Conservation (phyloP, 2,113 vertebrate genomes). For the Upupa epops region DNA sequence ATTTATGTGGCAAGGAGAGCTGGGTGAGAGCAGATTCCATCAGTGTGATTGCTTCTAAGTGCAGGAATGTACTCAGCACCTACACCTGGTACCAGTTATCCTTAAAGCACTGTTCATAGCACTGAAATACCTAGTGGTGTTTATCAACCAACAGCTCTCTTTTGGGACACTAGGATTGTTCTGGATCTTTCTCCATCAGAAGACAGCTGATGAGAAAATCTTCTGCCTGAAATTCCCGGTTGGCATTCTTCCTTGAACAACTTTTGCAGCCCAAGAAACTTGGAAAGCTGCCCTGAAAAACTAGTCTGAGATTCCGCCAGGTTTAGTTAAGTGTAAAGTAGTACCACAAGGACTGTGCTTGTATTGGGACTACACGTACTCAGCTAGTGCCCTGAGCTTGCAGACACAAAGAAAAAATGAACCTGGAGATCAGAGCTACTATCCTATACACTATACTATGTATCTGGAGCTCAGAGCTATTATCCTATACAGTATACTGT, state of each 20-base stretch:
- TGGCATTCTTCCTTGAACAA: background rate
- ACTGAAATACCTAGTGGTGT: background rate
- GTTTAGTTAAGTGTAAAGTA: background rate
- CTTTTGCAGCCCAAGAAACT: conserved; percentile 33
- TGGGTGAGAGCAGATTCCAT: background rate
- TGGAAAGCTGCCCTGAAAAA: conserved; percentile 48
- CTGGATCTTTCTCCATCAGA: background rate
- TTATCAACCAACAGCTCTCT: background rate
- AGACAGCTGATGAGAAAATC: background rate
- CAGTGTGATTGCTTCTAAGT: background rate
- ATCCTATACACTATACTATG: no score
- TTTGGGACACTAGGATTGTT: background rate
- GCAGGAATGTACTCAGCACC: background rate
- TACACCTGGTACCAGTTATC: background rate
- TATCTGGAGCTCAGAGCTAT: no score
- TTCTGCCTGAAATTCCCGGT: conserved; percentile 14
- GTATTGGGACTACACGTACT: background rate
- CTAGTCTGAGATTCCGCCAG: conserved; percentile 4
- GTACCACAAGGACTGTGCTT: background rate
- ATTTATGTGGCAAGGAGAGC: background rate
- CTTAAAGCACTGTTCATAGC: background rate
- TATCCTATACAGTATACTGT: no score
- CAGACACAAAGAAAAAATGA: background rate
- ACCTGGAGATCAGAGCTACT: background rate
- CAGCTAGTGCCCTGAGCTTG: background rate